A percentile compares a stretch with the other conserved stretches of the same genome.
phyloP scores from a whole-genome alignment of 2,113 vertebrate genomes.

The Melanotaenia duboulayi region DNA sequence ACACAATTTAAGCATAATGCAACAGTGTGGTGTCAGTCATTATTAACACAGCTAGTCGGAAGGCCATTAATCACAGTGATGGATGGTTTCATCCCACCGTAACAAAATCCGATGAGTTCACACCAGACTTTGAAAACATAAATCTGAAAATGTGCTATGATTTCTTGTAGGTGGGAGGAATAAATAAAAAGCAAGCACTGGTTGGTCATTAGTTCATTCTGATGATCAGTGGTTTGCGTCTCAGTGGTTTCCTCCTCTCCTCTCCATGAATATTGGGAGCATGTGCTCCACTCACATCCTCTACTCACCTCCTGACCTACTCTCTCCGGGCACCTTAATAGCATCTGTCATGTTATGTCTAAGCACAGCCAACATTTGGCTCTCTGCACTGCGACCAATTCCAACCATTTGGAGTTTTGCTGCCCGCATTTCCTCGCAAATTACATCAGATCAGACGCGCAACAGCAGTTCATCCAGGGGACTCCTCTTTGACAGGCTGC shows the following conservation, averaged over 20 bases:
- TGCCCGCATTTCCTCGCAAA: constrained; percentile 48
- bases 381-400: constrained; percentile 44
- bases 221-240: constrained; percentile 5
- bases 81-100: constrained; percentile 15
- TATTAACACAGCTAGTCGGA: not conserved
- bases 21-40: not conserved
- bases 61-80: constrained; percentile 16
- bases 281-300: constrained; percentile 49
- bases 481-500: constrained; percentile 46
- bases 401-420: constrained; percentile 54
- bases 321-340: constrained; percentile 54
- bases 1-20: not conserved
- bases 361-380: constrained; percentile 59
- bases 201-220: constrained; percentile 11
- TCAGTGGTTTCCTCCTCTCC: constrained; percentile 10
- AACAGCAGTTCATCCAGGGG: constrained; percentile 52
- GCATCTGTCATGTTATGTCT: constrained; percentile 71
- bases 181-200: not conserved
- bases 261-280: constrained; percentile 8
- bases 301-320: constrained; percentile 51
- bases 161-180: too few species aligned
- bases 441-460: constrained; percentile 46
- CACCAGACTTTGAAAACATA: not conserved
- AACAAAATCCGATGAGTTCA: constrained; percentile 14
- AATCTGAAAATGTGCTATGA: not conserved